A percentile compares a stretch with the other conserved stretches of the same genome.
These are phyloP conservation scores for Crypturellus undulatus DNA, from an alignment of 2,113 vertebrate genomes.

Conservation along the genomic window DNA sequence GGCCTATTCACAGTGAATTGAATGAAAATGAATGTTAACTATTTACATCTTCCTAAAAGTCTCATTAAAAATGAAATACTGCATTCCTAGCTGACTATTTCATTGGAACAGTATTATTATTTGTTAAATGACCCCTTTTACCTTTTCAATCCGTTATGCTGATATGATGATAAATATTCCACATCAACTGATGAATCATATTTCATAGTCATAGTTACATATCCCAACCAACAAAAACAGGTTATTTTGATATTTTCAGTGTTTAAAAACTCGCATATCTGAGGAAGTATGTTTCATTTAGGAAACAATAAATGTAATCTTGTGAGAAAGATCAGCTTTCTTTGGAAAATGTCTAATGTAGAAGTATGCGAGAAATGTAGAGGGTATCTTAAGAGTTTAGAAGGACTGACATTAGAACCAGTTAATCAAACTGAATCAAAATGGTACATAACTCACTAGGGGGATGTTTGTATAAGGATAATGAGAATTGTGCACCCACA, in stretches of 20 bases:
- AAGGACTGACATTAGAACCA: neutral
- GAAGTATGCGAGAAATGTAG: neutral
- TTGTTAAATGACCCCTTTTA: neutral
- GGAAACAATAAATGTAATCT: neutral
- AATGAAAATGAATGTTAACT: slow-evolving; percentile 40
- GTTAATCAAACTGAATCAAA: neutral
- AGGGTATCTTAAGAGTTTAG: neutral
- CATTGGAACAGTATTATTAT: neutral
- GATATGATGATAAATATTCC: neutral
- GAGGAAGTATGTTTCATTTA: neutral
- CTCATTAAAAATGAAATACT: neutral
- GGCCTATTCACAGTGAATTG: slow-evolving; percentile 14
- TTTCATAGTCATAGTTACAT: neutral
- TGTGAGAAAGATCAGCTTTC: neutral
- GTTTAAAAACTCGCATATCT: neutral
- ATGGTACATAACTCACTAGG: neutral
- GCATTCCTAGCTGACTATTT: neutral
- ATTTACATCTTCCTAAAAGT: slow-evolving; percentile 35
- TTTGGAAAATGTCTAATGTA: neutral
- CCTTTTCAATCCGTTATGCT: neutral
- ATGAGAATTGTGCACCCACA: neutral
- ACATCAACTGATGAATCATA: neutral
- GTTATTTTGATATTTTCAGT: neutral
- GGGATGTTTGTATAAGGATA: neutral
- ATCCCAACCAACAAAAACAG: neutral